phyloP scores from a whole-genome alignment of 2,888 invertebrate genomes.

The Aspidiotus destructor region DNA sequence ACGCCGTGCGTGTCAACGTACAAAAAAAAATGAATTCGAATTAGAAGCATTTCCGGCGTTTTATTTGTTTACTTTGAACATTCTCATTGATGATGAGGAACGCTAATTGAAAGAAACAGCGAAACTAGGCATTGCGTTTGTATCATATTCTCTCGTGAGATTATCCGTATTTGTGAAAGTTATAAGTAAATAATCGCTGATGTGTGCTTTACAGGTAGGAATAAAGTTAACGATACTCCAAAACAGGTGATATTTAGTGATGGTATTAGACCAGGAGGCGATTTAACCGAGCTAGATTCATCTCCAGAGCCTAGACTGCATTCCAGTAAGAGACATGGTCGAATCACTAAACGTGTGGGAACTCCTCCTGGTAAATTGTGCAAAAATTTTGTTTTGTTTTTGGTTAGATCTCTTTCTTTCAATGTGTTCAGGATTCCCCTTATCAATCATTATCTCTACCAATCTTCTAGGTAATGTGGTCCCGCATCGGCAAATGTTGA shows the following conservation, averaged over 20 bases:
- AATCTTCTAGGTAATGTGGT: slow-evolving; percentile 39
- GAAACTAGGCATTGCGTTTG: too few relatives aligned
- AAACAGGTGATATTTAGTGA: slow-evolving; percentile 72
- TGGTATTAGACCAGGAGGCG: slow-evolving; percentile 78
- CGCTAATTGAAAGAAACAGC: too few relatives aligned
- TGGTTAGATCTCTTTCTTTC: too few relatives aligned
- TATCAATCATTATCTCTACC: slow-evolving; percentile 38
- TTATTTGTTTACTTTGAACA: too few relatives aligned
- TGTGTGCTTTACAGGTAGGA: slow-evolving; percentile 35
- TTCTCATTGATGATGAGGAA: too few relatives aligned
- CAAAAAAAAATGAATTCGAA: too few relatives aligned
- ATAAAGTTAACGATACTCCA: slow-evolving; percentile 38
- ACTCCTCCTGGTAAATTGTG: slow-evolving; percentile 39
- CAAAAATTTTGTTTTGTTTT: neutral
- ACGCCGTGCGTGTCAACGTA: too few relatives aligned
- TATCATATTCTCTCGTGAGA: too few relatives aligned
- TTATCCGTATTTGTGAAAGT: too few relatives aligned
- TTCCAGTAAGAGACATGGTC: slow-evolving; percentile 41
- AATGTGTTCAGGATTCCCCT: too few relatives aligned
- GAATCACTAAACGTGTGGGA: slow-evolving; percentile 40
- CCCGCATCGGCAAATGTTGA: slow-evolving; percentile 46
- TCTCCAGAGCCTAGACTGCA: slow-evolving; percentile 49
- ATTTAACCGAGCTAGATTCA: slow-evolving; percentile 68
- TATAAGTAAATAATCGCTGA: too few relatives aligned
- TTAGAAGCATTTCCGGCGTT: too few relatives aligned